phyloP scores from a whole-genome alignment of 2,888 invertebrate genomes.

The Cataglyphis livida region DNA sequence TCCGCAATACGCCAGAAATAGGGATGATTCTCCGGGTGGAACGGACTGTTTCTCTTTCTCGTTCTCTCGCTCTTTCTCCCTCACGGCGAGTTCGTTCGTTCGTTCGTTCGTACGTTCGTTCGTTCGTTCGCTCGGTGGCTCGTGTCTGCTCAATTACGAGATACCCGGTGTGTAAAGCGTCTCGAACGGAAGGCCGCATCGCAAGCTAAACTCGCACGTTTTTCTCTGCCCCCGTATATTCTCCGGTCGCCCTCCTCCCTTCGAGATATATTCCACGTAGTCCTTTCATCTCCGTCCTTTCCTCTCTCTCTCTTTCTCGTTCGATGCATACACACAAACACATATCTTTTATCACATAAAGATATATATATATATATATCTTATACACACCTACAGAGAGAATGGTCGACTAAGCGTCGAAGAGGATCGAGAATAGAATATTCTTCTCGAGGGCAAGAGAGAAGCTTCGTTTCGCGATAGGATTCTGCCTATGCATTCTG shows the following conservation, averaged over 20 bases:
- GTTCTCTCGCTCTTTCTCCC: background rate
- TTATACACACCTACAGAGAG: background rate
- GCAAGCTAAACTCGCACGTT: slow-evolving; percentile 61
- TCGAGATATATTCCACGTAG: slow-evolving; percentile 5
- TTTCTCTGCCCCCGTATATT: slow-evolving; percentile 47
- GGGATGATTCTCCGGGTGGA: slow-evolving; percentile 64
- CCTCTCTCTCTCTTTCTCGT: slow-evolving; percentile 18
- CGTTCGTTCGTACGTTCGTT: slow-evolving; percentile 53
- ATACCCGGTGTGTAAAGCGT: slow-evolving; percentile 64
- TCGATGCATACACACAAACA: slow-evolving; percentile 13
- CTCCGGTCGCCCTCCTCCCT: background rate
- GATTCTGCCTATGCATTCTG: slow-evolving; percentile 26
- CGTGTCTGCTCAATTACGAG: slow-evolving; percentile 72
- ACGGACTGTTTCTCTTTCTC: slow-evolving; percentile 30
- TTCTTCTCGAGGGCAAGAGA: slow-evolving; percentile 42
- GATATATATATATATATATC: background rate
- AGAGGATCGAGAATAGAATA: slow-evolving; percentile 44
- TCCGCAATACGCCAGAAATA: slow-evolving; percentile 38
- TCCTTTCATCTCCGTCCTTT: slow-evolving; percentile 14
- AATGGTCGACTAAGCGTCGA: slow-evolving; percentile 33
- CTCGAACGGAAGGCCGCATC: slow-evolving; percentile 47
- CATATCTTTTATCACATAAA: background rate
- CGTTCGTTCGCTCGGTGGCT: slow-evolving; percentile 62
- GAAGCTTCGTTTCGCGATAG: slow-evolving; percentile 27
- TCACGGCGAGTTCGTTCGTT: background rate